Evolutionary conservation across 1,140 invertebrate species (phyloP), one percentile per base, ranked within the genome.

Genomic region (Gyrodactylus salaris): DNA sequence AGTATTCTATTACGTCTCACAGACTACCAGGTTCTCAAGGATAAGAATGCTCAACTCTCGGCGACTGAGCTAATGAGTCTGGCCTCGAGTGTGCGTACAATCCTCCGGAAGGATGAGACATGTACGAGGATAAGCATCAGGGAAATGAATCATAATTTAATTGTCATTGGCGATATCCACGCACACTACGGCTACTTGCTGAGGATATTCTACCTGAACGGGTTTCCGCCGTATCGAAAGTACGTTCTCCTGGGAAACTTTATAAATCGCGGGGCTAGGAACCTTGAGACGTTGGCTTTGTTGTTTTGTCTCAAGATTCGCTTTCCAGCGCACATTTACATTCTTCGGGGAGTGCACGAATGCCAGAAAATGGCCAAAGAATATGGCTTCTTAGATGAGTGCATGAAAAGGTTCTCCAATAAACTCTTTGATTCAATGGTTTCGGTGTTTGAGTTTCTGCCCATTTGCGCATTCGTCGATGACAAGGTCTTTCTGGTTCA

Each of bases 241-340:
- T 99, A 99, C 87, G 88, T 99, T 83, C 98, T 99, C 85, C 87
- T 98, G 79, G 95, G 95, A 77, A 94, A 99, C 85, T 99, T 98
- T 84, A 94, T 99, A 81, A 94, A 99, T 85, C 86, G 95, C 86
- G 95, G 94, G 83, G 97, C 97, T 85, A 97, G 96, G 86, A 95
- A 91, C 86, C 96, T 98, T 86, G 94, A 97, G 87, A 81, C 80
- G 1, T 81, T 82, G 70, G 80, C 80, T 76, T 68, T 76, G 20
- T 76, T 82, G 69, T 75, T 81, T 54, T 79, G 79, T 16, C 81
- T 81, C 75, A 82, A 81, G 76, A 81, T 81, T 68, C 80, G 80
- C 76, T 81, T 85, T 77, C 84, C 84, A 27, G 84, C 86, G 77
- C 85, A 85, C 77, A 85, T 86, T 77, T 86, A 85, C 78, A 77